Evolutionary conservation across 2,888 invertebrate species (phyloP).

Genomic region (Resseliella maxima): DNA sequence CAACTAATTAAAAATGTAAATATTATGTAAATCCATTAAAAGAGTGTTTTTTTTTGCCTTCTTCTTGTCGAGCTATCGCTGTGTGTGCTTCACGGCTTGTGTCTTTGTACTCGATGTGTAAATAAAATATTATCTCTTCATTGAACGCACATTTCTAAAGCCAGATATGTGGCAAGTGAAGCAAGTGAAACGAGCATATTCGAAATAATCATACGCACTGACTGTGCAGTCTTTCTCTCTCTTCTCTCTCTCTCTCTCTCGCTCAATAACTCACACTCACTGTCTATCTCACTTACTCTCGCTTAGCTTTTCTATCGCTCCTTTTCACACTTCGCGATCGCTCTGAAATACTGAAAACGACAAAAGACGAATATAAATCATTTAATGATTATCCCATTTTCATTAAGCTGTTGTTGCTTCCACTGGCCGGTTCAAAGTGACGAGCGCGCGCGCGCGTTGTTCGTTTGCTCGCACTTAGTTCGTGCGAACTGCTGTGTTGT

Average conservation of each 20-base stretch:
- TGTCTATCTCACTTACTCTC: too few species aligned
- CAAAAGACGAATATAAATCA: slow-evolving; percentile 48
- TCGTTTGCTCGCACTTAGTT: neutral
- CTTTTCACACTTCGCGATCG: neutral
- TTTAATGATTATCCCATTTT: slow-evolving; percentile 42
- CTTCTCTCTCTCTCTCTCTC: too few species aligned
- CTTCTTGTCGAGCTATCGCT: neutral
- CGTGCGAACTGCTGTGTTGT: neutral
- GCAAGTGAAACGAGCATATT: neutral
- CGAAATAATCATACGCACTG: neutral
- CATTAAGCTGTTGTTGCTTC: neutral
- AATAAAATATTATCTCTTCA: slow-evolving; percentile 44
- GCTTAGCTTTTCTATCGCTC: neutral
- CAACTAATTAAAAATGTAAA: slow-evolving; percentile 59
- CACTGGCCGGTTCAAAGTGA: too few species aligned
- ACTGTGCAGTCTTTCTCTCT: too few species aligned
- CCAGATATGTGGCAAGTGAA: neutral
- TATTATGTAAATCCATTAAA: slow-evolving; percentile 59
- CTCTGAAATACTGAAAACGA: slow-evolving; percentile 41
- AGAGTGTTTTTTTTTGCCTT: neutral
- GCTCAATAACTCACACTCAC: too few species aligned
- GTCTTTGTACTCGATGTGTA: neutral
- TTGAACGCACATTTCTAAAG: slow-evolving; percentile 28
- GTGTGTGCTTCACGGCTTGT: slow-evolving; percentile 9
- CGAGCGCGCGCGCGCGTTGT: neutral